phyloP scores from a whole-genome alignment of 2,797 vertebrate species.

The Sebastes glaucus region DNA sequence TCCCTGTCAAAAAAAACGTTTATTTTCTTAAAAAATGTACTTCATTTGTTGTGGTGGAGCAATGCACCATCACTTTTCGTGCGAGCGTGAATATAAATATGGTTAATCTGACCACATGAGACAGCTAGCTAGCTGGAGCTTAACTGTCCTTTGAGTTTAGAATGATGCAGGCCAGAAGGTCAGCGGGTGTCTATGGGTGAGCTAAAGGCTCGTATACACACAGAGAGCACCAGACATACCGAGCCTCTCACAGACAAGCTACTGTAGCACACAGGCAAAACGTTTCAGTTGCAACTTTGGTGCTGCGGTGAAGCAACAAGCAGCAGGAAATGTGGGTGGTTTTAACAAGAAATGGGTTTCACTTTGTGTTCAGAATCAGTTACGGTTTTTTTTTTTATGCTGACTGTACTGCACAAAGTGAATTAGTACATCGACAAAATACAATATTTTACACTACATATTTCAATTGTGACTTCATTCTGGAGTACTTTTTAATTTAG shows the following conservation, averaged over 20 bases:
- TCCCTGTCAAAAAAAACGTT: constrained; percentile 2
- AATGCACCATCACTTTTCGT: constrained; percentile 45
- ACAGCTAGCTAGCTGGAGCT: constrained; percentile 16
- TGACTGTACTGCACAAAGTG: constrained; percentile 59
- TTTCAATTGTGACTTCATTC: neutral
- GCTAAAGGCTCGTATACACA: neutral
- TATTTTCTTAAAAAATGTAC: constrained; percentile 2
- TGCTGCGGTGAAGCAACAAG: constrained; percentile 77
- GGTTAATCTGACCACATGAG: constrained; percentile 47
- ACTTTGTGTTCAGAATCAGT: constrained; percentile 76
- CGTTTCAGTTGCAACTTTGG: constrained; percentile 73
- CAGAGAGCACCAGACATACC: neutral
- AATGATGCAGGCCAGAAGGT: constrained; percentile 28
- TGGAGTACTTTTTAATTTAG: neutral
- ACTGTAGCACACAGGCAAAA: constrained; percentile 37
- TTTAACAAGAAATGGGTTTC: constrained; percentile 87
- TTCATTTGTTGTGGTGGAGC: constrained; percentile 48
- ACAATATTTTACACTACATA: neutral
- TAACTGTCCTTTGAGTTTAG: constrained; percentile 44
- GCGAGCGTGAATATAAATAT: constrained; percentile 24
- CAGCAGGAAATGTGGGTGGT: constrained; percentile 91
- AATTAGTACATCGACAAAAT: constrained; percentile 6
- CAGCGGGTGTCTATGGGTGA: constrained; percentile 8
- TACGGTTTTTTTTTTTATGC: constrained; percentile 67
- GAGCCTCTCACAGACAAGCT: constrained; percentile 13